Percentiles rank a stretch among this genome's conserved stretches.
These are phyloP conservation scores for Apogon talboti DNA, from an alignment of 2,797 vertebrate genomes.

Conservation along the genomic window DNA sequence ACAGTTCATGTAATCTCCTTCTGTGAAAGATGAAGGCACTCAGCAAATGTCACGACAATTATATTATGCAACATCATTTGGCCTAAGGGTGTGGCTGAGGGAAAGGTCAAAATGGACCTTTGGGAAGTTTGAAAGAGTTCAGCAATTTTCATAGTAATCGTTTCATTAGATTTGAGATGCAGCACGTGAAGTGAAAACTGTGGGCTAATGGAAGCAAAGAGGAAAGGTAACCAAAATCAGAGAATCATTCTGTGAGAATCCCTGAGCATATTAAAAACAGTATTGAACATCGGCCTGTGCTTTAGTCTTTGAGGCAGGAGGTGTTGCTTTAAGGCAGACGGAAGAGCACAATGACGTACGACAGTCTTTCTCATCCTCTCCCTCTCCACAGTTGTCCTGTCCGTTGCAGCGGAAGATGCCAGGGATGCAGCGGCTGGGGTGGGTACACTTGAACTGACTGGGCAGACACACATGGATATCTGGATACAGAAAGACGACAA, in stretches of 20 bases:
- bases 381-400: constrained; percentile 97
- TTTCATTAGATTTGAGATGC: constrained; percentile 35
- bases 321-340: background rate
- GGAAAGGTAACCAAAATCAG: background rate
- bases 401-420: constrained; percentile 98
- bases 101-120: constrained; percentile 53
- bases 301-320: too few relatives aligned
- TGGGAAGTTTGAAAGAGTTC: constrained; percentile 16
- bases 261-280: too few relatives aligned
- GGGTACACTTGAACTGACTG: constrained; percentile 97
- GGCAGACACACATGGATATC: constrained; percentile 98
- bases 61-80: constrained; percentile 49
- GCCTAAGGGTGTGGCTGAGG: constrained; percentile 24
- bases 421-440: constrained; percentile 97
- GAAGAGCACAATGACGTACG: constrained; percentile 84
- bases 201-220: background rate
- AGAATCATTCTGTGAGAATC: background rate
- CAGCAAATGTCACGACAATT: constrained; percentile 59
- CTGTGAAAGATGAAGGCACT: constrained; percentile 39
- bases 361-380: constrained; percentile 97
- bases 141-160: constrained; percentile 22
- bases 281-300: too few relatives aligned
- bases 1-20: constrained; percentile 33
- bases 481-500: constrained; percentile 58
- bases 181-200: constrained; percentile 5